Evolutionary conservation across 2,888 invertebrate species (phyloP).

Genomic region (Molanna angustata): DNA sequence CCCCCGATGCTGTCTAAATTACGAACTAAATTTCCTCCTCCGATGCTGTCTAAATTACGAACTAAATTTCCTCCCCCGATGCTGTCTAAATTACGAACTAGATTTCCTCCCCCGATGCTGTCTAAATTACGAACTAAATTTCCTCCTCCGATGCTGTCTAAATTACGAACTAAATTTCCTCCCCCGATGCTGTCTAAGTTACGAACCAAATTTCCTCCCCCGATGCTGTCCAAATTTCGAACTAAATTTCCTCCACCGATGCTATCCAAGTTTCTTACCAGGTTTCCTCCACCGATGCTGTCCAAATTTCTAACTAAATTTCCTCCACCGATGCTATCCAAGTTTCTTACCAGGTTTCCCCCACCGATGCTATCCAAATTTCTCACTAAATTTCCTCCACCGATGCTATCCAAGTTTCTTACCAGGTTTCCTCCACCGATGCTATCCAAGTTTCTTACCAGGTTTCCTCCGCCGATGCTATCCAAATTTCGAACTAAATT

Average conservation of each 20-base stretch:
- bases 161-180: constrained; percentile 30
- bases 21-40: constrained; percentile 33
- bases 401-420: constrained; percentile 30
- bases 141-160: constrained; percentile 36
- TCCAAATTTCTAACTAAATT: constrained; percentile 44
- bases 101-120: constrained; percentile 35
- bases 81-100: constrained; percentile 36
- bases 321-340: constrained; percentile 49
- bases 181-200: constrained; percentile 34
- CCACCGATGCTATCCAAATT: constrained; percentile 47
- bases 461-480: constrained; percentile 35
- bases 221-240: constrained; percentile 36
- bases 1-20: constrained; percentile 33
- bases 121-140: constrained; percentile 38
- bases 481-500: constrained; percentile 42
- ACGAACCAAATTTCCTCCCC: constrained; percentile 5
- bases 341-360: constrained; percentile 41
- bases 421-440: constrained; percentile 50
- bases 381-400: constrained; percentile 36
- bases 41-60: constrained; percentile 32
- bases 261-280: constrained; percentile 45
- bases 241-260: constrained; percentile 50
- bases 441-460: constrained; percentile 39
- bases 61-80: constrained; percentile 30
- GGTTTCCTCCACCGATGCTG: constrained; percentile 41